These are phyloP conservation scores for Noctua janthe DNA, from an alignment of 2,888 invertebrate species.

Conservation along the genomic window DNA sequence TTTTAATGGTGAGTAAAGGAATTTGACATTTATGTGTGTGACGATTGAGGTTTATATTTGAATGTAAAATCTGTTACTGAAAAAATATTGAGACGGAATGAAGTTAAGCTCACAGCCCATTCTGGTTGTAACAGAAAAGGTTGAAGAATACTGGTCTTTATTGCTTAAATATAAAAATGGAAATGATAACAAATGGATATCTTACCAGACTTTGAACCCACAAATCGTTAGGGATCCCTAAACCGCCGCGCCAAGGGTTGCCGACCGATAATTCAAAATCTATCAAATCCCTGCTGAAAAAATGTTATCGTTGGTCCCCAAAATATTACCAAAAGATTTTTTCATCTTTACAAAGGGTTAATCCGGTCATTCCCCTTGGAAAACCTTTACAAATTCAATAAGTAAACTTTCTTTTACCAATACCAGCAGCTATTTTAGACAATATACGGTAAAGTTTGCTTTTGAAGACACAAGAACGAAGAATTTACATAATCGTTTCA, in stretches of 20 bases:
- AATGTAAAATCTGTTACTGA: neutral
- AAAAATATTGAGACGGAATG: neutral
- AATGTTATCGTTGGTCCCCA: constrained; percentile 39
- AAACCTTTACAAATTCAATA: constrained; percentile 18
- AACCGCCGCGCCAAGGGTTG: constrained; percentile 20
- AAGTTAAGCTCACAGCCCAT: too few species aligned
- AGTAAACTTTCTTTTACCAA: neutral
- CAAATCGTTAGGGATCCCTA: constrained; percentile 4
- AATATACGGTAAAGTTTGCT: neutral
- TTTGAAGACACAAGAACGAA: neutral
- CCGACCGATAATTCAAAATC: constrained; percentile 43
- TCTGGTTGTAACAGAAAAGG: neutral
- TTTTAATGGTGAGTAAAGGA: neutral
- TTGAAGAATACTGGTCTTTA: neutral
- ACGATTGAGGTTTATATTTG: neutral
- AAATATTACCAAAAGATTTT: constrained; percentile 32
- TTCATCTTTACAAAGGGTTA: constrained; percentile 30
- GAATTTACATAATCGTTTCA: neutral
- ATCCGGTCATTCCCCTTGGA: constrained; percentile 23
- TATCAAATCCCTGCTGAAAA: constrained; percentile 40
- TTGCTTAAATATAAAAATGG: constrained; percentile 2
- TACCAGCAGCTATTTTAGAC: neutral
- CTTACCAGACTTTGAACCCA: constrained; percentile 17
- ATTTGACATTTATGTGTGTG: neutral
- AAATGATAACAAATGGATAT: constrained; percentile 15